Percentiles rank a stretch among this genome's conserved stretches.
phyloP scores from a whole-genome alignment of 2,113 vertebrate species.

The Amia ocellicauda region DNA sequence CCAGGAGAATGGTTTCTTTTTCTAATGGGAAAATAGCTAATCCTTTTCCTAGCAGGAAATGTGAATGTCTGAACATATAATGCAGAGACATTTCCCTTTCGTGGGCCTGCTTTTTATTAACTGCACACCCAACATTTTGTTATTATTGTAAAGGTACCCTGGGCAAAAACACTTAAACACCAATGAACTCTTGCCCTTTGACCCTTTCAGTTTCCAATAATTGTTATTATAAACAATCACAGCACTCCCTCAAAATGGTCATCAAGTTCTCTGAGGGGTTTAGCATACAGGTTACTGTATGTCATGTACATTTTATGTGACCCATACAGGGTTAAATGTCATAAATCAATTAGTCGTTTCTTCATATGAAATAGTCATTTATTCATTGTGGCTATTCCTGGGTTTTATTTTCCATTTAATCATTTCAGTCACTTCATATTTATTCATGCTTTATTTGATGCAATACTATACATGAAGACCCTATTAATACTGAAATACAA shows the following conservation, averaged over 20 bases:
- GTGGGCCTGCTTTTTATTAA: constrained; percentile 17
- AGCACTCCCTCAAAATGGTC: background rate
- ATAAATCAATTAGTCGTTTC: too few relatives aligned
- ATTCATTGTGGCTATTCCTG: too few relatives aligned
- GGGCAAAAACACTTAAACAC: constrained; percentile 11
- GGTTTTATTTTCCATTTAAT: too few relatives aligned
- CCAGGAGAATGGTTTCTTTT: background rate
- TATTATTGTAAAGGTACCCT: constrained; percentile 23
- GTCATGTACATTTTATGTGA: too few relatives aligned
- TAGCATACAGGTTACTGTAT: too few relatives aligned
- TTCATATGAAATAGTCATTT: too few relatives aligned
- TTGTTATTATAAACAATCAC: constrained; percentile 23
- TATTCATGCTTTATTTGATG: too few relatives aligned
- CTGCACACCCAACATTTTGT: constrained; percentile 21
- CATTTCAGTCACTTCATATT: too few relatives aligned
- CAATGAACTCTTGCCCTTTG: constrained; percentile 36
- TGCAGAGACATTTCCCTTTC: background rate
- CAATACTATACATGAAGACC: too few relatives aligned
- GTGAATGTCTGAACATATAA: background rate
- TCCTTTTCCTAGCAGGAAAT: background rate
- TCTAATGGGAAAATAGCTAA: background rate
- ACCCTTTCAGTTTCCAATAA: constrained; percentile 25
- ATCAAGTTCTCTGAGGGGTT: too few relatives aligned
- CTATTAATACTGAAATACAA: too few relatives aligned
- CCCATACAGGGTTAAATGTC: too few relatives aligned